Percentiles rank a stretch among this genome's conserved stretches.
Evolutionary conservation across 2,113 vertebrate genomes (phyloP).

Genomic region (Anser cygnoides): DNA sequence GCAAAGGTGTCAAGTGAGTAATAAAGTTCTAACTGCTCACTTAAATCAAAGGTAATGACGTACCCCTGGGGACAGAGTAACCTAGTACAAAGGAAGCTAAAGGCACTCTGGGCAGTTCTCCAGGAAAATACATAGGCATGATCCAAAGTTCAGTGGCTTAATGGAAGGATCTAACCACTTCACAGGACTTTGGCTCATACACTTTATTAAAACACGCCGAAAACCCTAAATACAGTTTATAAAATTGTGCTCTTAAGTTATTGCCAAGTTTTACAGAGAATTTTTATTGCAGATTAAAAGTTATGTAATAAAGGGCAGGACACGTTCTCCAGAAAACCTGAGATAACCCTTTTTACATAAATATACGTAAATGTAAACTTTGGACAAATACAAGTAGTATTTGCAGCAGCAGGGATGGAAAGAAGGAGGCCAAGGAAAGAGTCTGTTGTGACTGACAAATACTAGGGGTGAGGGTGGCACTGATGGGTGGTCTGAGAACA

Average conservation of each 20-base stretch:
- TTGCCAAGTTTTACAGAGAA: neutral
- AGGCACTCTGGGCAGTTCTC: neutral
- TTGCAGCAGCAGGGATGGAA: neutral
- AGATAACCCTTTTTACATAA: neutral
- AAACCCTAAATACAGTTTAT: neutral
- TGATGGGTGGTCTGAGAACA: neutral
- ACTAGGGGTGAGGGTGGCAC: neutral
- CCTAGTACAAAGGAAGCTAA: neutral
- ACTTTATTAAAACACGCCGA: neutral
- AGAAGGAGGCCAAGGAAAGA: neutral
- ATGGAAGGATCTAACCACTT: neutral
- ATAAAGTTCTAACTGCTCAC: neutral
- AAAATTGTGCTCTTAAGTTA: neutral
- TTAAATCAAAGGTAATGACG: neutral
- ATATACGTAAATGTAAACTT: neutral
- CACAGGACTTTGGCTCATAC: neutral
- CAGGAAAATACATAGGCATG: neutral
- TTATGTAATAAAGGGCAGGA: neutral
- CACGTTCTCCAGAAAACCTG: neutral
- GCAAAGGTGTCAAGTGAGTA: neutral
- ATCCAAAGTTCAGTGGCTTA: neutral
- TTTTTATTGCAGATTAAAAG: neutral
- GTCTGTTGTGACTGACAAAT: fast-evolving
- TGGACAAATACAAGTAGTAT: neutral
- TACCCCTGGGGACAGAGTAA: neutral